A percentile compares a stretch with the other conserved stretches of the same genome.
Evolutionary conservation across 1,140 invertebrate genomes (phyloP).

Genomic region (Chionoecetes opilio): DNA sequence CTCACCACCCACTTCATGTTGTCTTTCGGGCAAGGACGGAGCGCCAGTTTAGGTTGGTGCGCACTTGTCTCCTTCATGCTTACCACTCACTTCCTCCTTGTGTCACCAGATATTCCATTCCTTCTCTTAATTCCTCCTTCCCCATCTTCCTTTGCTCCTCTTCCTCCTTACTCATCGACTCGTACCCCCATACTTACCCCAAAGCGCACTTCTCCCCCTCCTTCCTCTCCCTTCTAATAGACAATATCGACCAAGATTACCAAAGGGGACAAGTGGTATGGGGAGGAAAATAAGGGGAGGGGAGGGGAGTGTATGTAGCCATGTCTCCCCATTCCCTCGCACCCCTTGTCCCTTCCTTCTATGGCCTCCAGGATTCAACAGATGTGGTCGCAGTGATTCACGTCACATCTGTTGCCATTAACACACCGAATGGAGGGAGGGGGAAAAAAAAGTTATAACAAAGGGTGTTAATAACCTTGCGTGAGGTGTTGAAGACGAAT

Average conservation of each 20-base stretch:
- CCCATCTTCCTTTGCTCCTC: not conserved
- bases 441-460: not conserved
- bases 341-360: not conserved
- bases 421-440: not conserved
- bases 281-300: not conserved
- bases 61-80: not conserved
- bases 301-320: not conserved
- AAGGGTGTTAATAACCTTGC: conserved; percentile 36
- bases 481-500: conserved; percentile 2
- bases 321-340: not conserved
- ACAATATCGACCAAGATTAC: conserved; percentile 71
- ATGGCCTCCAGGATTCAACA: not conserved
- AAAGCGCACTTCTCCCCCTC: not conserved
- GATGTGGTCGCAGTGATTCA: not conserved
- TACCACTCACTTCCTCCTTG: not conserved
- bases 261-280: conserved; percentile 62
- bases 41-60: too few relatives aligned
- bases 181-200: not conserved
- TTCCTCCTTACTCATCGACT: not conserved
- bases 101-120: not conserved
- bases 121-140: not conserved
- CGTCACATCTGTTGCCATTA: conserved; percentile 24
- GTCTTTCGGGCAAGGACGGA: too few relatives aligned
- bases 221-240: not conserved
- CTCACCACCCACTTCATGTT: too few relatives aligned